Percentiles rank a stretch among this genome's conserved stretches.
phyloP scores from a whole-genome alignment of 2,888 invertebrate genomes.

The Ophion obscuratus region DNA sequence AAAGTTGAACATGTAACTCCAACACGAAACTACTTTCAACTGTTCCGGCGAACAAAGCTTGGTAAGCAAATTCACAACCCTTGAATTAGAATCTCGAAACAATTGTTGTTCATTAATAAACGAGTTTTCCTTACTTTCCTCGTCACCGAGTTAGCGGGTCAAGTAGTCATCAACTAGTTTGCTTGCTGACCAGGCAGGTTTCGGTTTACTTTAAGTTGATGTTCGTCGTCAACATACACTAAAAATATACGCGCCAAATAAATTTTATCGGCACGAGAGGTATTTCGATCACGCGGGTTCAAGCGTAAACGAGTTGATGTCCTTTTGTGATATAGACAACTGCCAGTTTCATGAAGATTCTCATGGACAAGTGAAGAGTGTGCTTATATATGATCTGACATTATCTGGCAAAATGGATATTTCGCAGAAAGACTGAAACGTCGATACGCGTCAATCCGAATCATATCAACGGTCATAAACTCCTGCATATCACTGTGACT shows the following conservation, averaged over 20 bases:
- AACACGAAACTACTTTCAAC: constrained; percentile 37
- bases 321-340: not conserved
- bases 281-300: no score
- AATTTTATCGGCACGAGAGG: no score
- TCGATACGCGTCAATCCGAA: not conserved
- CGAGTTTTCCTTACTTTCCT: no score
- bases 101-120: no score
- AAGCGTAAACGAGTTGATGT: not conserved
- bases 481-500: not conserved
- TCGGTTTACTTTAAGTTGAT: no score
- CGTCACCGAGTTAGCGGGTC: no score
- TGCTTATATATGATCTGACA: not conserved
- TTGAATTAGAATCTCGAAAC: no score
- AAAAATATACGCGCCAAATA: no score
- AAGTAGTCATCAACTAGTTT: no score
- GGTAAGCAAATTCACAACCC: not conserved
- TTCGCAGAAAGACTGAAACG: not conserved
- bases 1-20: constrained; percentile 33
- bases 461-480: not conserved
- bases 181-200: no score
- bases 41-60: not conserved
- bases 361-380: not conserved
- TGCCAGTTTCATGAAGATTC: not conserved
- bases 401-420: not conserved
- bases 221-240: no score